phyloP scores from a whole-genome alignment of 2,888 invertebrate genomes.

The Acronicta leporina region DNA sequence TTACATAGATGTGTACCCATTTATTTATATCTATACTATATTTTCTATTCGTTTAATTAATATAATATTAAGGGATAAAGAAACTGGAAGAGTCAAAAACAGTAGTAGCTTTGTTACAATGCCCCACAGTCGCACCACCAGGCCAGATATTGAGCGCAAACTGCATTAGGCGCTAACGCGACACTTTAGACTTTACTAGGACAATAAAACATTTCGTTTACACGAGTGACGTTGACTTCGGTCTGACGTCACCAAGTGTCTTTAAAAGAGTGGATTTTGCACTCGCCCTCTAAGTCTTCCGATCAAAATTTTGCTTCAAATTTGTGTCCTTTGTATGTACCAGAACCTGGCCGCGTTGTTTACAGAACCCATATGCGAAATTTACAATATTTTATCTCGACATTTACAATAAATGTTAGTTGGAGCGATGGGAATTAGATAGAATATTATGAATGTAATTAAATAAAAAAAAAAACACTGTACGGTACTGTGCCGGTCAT shows the following conservation, averaged over 20 bases:
- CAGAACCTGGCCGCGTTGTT: slow-evolving; percentile 54
- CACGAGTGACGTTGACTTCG: slow-evolving; percentile 64
- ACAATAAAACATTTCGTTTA: slow-evolving; percentile 83
- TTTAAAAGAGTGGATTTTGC: slow-evolving; percentile 59
- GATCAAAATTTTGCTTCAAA: slow-evolving; percentile 74
- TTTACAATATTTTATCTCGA: slow-evolving; percentile 61
- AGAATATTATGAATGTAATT: slow-evolving; percentile 73
- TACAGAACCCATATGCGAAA: slow-evolving; percentile 58
- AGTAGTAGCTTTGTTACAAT: slow-evolving; percentile 58
- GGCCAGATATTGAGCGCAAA: slow-evolving; percentile 55
- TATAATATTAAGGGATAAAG: slow-evolving; percentile 42
- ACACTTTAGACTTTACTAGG: slow-evolving; percentile 86
- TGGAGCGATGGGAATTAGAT: slow-evolving; percentile 64
- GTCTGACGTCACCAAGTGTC: slow-evolving; percentile 56
- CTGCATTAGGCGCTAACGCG: slow-evolving; percentile 76
- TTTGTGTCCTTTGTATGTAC: slow-evolving; percentile 63
- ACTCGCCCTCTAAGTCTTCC: slow-evolving; percentile 77
- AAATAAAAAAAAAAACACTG: slow-evolving; percentile 61
- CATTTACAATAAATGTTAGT: slow-evolving; percentile 61
- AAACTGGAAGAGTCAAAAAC: slow-evolving; percentile 36
- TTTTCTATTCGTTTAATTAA: slow-evolving; percentile 58
- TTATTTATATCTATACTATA: slow-evolving; percentile 57
- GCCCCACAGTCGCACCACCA: slow-evolving; percentile 51
- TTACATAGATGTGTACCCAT: slow-evolving; percentile 48
- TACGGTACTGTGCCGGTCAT: slow-evolving; percentile 69